Evolutionary conservation across 1,140 invertebrate genomes (phyloP), one percentile per base, ranked within the genome.

Genomic region (Nebria ingens): DNA sequence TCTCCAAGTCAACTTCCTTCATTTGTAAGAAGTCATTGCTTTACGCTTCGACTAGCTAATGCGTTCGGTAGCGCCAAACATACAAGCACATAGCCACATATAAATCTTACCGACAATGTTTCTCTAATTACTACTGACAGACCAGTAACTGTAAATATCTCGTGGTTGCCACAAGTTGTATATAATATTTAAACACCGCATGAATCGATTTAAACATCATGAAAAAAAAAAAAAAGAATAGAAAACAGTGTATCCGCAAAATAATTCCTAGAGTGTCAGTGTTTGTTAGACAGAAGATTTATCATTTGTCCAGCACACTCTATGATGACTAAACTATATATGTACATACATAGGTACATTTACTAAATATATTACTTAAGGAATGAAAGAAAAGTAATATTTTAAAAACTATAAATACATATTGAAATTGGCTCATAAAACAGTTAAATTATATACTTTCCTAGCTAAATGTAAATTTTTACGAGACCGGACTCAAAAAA

Each of bases 371-470:
- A n/a, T n/a, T n/a, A n/a, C n/a, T n/a, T n/a, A n/a, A n/a, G n/a
- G n/a, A n/a, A n/a, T n/a, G n/a, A n/a, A n/a, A n/a, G n/a, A n/a
- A n/a, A n/a, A n/a, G n/a, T n/a, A n/a, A n/a, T n/a, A n/a, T n/a
- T n/a, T n/a, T n/a, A n/a, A n/a, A n/a, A n/a, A n/a, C n/a, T n/a
- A n/a, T n/a, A n/a, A n/a, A n/a, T n/a, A n/a, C n/a, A n/a, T n/a
- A n/a, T n/a, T n/a, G n/a, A n/a, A n/a, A n/a, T n/a, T n/a, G n/a
- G n/a, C n/a, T n/a, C n/a, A n/a, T n/a, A n/a, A n/a, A n/a, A n/a
- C n/a, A n/a, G n/a, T n/a, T 45, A 17, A 45, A 45, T 45, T 45
- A 12, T 11, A 45, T 45, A 45, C 40, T 45, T 45, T 45, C 40
- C 9, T 17, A 12, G 17, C 40, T 12, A 17, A 9, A 45, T 45